Evolutionary conservation across 2,797 vertebrate species (phyloP).

Genomic region (Mycteria americana): DNA sequence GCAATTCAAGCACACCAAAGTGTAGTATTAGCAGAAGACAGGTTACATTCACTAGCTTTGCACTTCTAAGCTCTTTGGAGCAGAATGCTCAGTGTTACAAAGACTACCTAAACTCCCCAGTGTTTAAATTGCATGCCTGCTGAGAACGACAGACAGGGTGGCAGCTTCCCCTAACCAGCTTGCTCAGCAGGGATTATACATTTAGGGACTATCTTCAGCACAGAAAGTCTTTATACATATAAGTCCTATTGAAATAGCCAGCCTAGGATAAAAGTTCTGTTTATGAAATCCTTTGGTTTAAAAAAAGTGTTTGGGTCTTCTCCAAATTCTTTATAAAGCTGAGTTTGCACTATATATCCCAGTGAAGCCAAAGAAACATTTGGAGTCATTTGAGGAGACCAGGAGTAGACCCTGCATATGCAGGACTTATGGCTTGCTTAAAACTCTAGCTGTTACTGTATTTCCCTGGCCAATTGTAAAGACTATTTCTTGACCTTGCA

Average conservation of each 20-base stretch:
- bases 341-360: neutral
- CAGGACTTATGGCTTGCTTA: neutral
- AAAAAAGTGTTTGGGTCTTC: neutral
- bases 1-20: neutral
- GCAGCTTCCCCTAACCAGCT: neutral
- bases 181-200: conserved; percentile 28
- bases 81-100: neutral
- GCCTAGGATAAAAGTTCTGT: conserved; percentile 12
- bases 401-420: neutral
- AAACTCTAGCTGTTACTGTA: neutral
- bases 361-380: neutral
- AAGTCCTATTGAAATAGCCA: neutral
- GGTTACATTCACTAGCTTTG: conserved; percentile 6
- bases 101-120: neutral
- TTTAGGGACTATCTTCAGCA: neutral
- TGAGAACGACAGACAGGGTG: neutral
- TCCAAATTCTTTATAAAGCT: neutral
- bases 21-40: neutral
- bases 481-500: neutral
- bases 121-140: neutral
- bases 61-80: neutral
- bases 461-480: neutral
- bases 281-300: conserved; percentile 4
- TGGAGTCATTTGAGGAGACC: conserved; percentile 4
- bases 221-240: neutral